Evolutionary conservation across 2,113 vertebrate genomes (phyloP).

Genomic region (Oophaga pumilio): DNA sequence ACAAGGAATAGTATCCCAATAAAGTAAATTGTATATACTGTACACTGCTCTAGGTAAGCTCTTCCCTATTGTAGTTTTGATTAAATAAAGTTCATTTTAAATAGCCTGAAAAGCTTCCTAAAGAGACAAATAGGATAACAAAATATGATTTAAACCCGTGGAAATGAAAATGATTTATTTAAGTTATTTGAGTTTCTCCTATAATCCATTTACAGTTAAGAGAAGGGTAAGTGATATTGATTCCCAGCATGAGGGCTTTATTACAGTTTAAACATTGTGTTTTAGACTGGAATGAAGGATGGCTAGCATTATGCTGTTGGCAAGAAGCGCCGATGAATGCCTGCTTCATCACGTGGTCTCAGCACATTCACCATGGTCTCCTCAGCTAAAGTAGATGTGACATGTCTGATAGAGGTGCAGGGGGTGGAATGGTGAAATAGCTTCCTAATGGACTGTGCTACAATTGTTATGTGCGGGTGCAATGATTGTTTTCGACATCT

Average conservation of each 20-base stretch:
- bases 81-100: background rate
- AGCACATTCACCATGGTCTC: background rate
- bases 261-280: slow-evolving; percentile 8
- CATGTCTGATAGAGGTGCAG: slow-evolving; percentile 23
- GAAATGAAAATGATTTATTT: background rate
- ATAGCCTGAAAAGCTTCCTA: background rate
- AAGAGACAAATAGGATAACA: background rate
- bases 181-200: slow-evolving; percentile 1
- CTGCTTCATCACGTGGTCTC: slow-evolving; percentile 7
- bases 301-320: slow-evolving; percentile 16
- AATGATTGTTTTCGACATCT: slow-evolving; percentile 39
- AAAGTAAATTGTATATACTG: background rate
- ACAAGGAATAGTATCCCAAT: background rate
- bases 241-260: slow-evolving; percentile 3
- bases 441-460: slow-evolving; percentile 36
- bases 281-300: slow-evolving; percentile 13
- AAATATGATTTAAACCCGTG: background rate
- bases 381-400: slow-evolving; percentile 29
- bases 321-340: slow-evolving; percentile 6
- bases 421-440: slow-evolving; percentile 3
- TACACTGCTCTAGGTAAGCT: background rate
- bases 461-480: slow-evolving; percentile 10
- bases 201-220: slow-evolving; percentile 29
- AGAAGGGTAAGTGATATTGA: slow-evolving; percentile 35
- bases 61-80: background rate